These are phyloP conservation scores for Indri indri DNA, from an alignment of 2,113 vertebrate species.

Conservation along the genomic window DNA sequence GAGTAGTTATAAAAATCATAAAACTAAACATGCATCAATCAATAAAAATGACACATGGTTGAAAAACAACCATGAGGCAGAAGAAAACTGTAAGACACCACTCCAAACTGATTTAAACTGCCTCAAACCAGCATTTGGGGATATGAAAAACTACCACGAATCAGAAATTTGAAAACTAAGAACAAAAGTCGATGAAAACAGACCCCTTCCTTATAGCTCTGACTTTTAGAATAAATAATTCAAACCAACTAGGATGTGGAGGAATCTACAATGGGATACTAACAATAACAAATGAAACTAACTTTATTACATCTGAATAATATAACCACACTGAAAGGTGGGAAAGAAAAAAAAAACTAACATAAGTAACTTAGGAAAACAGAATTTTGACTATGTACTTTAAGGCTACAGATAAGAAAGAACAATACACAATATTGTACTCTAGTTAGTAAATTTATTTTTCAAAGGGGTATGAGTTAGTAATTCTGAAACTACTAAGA, in stretches of 20 bases:
- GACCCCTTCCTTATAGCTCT: background rate
- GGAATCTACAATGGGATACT: background rate
- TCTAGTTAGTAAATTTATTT: background rate
- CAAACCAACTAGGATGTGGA: background rate
- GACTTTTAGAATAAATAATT: conserved; percentile 2
- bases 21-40: background rate
- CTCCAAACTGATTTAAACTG: background rate
- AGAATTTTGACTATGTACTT: background rate
- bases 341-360: background rate
- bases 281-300: background rate
- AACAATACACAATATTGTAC: background rate
- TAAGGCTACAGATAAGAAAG: background rate
- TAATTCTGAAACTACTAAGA: background rate
- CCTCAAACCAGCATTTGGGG: background rate
- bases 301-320: background rate
- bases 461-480: background rate
- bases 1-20: background rate
- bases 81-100: background rate
- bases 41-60: background rate
- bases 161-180: background rate
- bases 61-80: background rate
- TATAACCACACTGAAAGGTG: background rate
- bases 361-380: background rate
- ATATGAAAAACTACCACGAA: background rate
- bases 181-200: background rate